Evolutionary conservation across 2,888 invertebrate genomes (phyloP).

Genomic region (Imbricaverruca yamaguchii): DNA sequence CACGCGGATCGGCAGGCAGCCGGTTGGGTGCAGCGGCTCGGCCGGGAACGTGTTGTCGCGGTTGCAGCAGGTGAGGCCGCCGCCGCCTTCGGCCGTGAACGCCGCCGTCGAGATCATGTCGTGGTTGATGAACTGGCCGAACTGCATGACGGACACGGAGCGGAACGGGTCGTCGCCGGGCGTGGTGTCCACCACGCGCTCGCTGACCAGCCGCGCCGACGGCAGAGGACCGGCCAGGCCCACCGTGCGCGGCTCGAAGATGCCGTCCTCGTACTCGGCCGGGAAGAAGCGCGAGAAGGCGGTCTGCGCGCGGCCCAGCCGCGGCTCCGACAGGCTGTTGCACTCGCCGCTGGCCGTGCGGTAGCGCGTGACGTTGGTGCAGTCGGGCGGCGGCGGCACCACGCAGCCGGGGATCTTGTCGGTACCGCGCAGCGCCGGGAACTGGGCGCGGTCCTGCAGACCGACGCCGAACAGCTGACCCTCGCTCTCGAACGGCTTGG

Average conservation of each 20-base stretch:
- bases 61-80: not conserved
- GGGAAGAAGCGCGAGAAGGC: constrained; percentile 20
- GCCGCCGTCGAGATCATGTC: constrained; percentile 25
- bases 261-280: constrained; percentile 19
- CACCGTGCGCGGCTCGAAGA: not conserved
- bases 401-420: not conserved
- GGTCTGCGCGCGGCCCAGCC: not conserved
- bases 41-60: not conserved
- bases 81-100: not conserved
- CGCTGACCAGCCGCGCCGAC: constrained; percentile 13
- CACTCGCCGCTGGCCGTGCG: not conserved
- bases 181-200: not conserved
- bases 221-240: not conserved
- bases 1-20: constrained; percentile 65
- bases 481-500: not conserved
- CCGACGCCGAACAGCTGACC: not conserved
- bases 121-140: constrained; percentile 27
- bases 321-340: not conserved
- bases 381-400: not conserved
- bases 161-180: not conserved
- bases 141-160: constrained; percentile 23
- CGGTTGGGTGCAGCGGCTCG: not conserved
- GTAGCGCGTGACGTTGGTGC: not conserved
- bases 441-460: not conserved
- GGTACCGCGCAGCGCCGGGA: not conserved